A percentile compares a stretch with the other conserved stretches of the same genome.
phyloP scores from a whole-genome alignment of 2,113 vertebrate species.

The Acanthisitta chloris region DNA sequence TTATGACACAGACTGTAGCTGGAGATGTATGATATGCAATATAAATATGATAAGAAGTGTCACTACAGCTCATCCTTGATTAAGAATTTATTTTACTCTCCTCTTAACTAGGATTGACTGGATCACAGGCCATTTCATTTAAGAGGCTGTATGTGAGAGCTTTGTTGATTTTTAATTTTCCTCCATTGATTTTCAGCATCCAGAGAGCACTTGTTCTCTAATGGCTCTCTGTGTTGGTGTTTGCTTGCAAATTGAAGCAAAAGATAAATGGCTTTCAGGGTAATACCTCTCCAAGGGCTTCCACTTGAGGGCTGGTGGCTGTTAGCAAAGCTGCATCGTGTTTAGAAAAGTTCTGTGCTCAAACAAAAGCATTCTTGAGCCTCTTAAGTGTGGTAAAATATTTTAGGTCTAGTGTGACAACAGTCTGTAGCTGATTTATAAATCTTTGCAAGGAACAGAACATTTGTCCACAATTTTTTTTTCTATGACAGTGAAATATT shows the following conservation, averaged over 20 bases:
- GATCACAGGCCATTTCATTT: constrained; percentile 67
- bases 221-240: constrained; percentile 66
- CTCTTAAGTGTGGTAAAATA: not conserved
- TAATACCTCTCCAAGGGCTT: constrained; percentile 65
- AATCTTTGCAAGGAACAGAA: not conserved
- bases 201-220: constrained; percentile 69
- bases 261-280: constrained; percentile 67
- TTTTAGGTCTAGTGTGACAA: not conserved
- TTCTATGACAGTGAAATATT: not conserved
- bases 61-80: constrained; percentile 48
- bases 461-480: constrained; percentile 4
- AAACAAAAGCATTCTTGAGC: constrained; percentile 16
- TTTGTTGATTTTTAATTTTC: constrained; percentile 76
- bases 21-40: not conserved
- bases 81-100: constrained; percentile 65
- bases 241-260: constrained; percentile 70
- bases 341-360: constrained; percentile 28
- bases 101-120: constrained; percentile 64
- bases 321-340: constrained; percentile 10
- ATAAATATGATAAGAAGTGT: constrained; percentile 21
- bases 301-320: constrained; percentile 18
- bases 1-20: not conserved
- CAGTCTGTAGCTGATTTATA: not conserved
- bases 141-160: constrained; percentile 55
- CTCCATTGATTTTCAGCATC: constrained; percentile 72